These are phyloP conservation scores for Pseudomyrmex pallidus DNA, from an alignment of 1,140 invertebrate genomes.

Conservation along the genomic window DNA sequence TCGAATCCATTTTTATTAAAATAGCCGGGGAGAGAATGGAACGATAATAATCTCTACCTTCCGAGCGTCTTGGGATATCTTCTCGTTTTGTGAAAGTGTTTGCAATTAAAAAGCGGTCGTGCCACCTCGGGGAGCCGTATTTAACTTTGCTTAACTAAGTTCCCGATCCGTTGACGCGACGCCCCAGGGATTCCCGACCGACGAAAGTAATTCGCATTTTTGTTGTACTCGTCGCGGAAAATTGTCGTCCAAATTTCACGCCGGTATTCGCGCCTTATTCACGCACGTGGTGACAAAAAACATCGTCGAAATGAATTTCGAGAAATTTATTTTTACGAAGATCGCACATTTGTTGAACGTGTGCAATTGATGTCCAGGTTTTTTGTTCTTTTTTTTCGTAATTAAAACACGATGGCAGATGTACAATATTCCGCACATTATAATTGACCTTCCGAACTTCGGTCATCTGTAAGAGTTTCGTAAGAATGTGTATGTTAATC, in stretches of 20 bases:
- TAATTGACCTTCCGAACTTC: too few species aligned
- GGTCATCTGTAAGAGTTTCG: too few species aligned
- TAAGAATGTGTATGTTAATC: too few species aligned
- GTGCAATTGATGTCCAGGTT: not conserved
- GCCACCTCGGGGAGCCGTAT: slow-evolving; percentile 83
- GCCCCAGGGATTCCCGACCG: slow-evolving; percentile 78
- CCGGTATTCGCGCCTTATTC: not conserved
- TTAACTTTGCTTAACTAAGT: slow-evolving; percentile 85
- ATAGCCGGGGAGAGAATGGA: slow-evolving; percentile 12
- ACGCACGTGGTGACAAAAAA: not conserved
- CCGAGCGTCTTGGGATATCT: slow-evolving; percentile 52
- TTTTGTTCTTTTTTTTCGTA: not conserved
- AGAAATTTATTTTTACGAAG: not conserved
- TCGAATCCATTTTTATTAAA: not conserved
- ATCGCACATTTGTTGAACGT: not conserved
- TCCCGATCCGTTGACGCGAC: slow-evolving; percentile 81
- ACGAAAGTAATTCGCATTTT: slow-evolving; percentile 73
- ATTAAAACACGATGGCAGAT: not conserved
- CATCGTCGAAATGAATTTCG: not conserved
- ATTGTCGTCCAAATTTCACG: slow-evolving; percentile 43
- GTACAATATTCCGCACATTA: too few species aligned
- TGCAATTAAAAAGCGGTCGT: slow-evolving; percentile 84
- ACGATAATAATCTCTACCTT: slow-evolving; percentile 20
- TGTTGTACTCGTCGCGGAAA: slow-evolving; percentile 48
- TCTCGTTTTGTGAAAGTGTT: slow-evolving; percentile 81